phyloP scores from a whole-genome alignment of 2,797 vertebrate genomes.

The Hypotaenidia philippensis region DNA sequence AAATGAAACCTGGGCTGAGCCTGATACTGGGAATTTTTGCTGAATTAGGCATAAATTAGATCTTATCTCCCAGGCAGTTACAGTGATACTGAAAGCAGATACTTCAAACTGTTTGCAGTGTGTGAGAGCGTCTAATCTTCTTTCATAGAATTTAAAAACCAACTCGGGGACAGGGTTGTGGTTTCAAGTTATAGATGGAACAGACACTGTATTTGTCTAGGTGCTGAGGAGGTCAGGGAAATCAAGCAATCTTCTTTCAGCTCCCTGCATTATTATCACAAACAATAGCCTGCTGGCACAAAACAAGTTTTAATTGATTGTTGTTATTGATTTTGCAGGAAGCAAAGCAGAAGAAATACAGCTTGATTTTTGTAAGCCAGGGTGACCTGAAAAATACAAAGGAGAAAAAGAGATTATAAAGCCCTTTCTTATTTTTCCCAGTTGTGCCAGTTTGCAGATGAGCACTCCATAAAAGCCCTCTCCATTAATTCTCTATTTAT shows the following conservation, averaged over 20 bases:
- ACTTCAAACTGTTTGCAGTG: conserved; percentile 12
- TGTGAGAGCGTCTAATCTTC: conserved; percentile 25
- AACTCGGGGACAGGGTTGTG: background rate
- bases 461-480: background rate
- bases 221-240: conserved; percentile 13
- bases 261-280: conserved; percentile 4
- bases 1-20: background rate
- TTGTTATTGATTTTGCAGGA: conserved; percentile 47
- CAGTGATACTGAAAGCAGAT: conserved; percentile 47
- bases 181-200: conserved; percentile 22
- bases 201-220: background rate
- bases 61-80: conserved; percentile 41
- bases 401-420: conserved; percentile 3
- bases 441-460: background rate
- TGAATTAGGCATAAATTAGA: conserved; percentile 62
- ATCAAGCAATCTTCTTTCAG: background rate
- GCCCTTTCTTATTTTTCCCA: background rate
- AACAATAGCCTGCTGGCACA: conserved; percentile 37
- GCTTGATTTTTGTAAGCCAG: conserved; percentile 31
- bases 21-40: conserved; percentile 25
- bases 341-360: conserved; percentile 57
- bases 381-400: conserved; percentile 62
- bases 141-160: conserved; percentile 21
- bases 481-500: conserved; percentile 13
- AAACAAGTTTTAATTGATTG: conserved; percentile 44